Base-by-base conservation (phyloP, 2,113 vertebrate species). In the Zapus hudsonius region DNA sequence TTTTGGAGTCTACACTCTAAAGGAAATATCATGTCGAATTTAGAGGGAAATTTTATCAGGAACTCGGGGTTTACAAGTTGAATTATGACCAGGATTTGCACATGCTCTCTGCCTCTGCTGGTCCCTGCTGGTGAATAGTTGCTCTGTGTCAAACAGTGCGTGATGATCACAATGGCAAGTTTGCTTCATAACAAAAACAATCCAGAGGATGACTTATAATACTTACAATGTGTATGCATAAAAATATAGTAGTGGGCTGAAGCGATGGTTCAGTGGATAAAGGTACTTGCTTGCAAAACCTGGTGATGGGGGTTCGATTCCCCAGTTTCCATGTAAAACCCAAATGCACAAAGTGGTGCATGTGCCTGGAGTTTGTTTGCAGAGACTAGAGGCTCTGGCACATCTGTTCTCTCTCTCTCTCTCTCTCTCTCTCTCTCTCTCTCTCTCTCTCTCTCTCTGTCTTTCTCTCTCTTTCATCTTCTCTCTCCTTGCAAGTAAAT, bases 31-130 rank as follows among this genome's bases (percentile, higher is more conserved):
- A 66, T 78, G 74, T 79, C 15, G 78, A 6, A 27, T 4, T 38
- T 76, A 66, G 3, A 81, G 23, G 9, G 67, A 88, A 85, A 89
- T n/a, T 57, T 25, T 66, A 81, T 9, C 27, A 78, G 16, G 17
- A 90, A 42, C 22, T 79, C 36, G 36, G 4, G 57, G 12, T 73
- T 92, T 36, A 79, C 13, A 47, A 25, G 7, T 63, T 80, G n/a
- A 92, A 93, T 92, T 94, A 83, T 61, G 38, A 89, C 79, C 33
- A 69, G 12, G 1, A 8, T 89, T 92, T 92, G 33, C 31, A 33
- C 33, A 64, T 42, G 22, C 15, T 83, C 47, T 88, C 44, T 92
- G 36, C 20, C 0, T 93, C 25, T 63, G 25, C 16, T 47, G 82
- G 7, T 70, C 31, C 7, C 13, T 47, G 59, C n/a, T 16, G 47